A percentile compares a stretch with the other conserved stretches of the same genome.
phyloP scores from a whole-genome alignment of 2,113 vertebrate species.

The Poeciliopsis occidentalis region DNA sequence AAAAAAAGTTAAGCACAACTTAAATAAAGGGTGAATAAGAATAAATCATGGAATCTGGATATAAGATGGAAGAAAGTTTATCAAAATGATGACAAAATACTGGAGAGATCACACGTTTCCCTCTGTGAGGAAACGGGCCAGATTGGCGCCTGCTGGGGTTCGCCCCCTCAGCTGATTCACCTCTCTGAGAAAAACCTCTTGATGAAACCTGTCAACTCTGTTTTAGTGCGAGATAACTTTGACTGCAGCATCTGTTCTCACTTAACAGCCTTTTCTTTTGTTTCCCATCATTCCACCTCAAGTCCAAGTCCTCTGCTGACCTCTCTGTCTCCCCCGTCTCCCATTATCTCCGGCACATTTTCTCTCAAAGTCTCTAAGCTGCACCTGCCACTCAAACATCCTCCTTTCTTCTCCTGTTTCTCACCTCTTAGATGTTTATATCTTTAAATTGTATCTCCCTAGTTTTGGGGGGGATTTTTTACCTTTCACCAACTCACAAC shows the following conservation, averaged over 20 bases:
- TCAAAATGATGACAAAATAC: background rate
- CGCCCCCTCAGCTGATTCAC: background rate
- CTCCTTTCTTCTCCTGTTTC: background rate
- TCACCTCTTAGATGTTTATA: background rate
- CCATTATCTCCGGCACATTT: slow-evolving; percentile 11
- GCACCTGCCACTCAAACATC: background rate
- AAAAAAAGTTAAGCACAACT: too few species aligned
- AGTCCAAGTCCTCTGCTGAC: slow-evolving; percentile 19
- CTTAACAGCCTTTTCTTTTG: slow-evolving; percentile 8
- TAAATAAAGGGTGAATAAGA: too few species aligned
- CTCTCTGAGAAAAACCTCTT: slow-evolving; percentile 23
- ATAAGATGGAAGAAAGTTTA: background rate
- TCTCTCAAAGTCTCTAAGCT: slow-evolving; percentile 1
- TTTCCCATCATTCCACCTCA: slow-evolving; percentile 16
- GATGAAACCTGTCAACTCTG: slow-evolving; percentile 47
- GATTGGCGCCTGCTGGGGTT: background rate
- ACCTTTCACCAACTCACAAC: background rate
- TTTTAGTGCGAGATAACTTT: slow-evolving; percentile 46
- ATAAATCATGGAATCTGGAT: too few species aligned
- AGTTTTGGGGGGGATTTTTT: background rate
- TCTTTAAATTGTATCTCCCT: background rate
- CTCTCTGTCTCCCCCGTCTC: slow-evolving; percentile 12
- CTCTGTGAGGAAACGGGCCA: background rate
- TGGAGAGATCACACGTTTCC: background rate
- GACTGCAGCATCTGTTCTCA: slow-evolving; percentile 34